Conservation (phyloP, 2,113 vertebrate species). For the Oryzias woworae region DNA sequence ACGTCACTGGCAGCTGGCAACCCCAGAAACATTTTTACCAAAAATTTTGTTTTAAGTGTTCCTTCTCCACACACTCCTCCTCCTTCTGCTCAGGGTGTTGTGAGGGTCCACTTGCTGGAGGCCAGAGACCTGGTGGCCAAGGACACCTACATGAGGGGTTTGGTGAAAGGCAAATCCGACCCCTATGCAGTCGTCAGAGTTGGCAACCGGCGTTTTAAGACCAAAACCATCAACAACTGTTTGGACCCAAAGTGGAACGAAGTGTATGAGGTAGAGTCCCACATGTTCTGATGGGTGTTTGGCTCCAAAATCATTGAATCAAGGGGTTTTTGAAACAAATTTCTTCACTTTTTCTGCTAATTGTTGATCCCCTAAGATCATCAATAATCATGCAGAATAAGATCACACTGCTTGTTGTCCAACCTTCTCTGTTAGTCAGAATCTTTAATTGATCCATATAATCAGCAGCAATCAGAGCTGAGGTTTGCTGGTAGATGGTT, state of each 20-base stretch:
- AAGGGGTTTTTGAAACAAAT: neutral
- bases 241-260: constrained; percentile 90
- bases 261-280: constrained; percentile 84
- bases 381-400: too few relatives aligned
- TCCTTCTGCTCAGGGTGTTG: constrained; percentile 81
- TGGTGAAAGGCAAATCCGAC: constrained; percentile 92
- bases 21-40: neutral
- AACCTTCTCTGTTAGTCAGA: too few relatives aligned
- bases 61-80: too few relatives aligned
- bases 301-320: too few relatives aligned
- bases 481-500: too few relatives aligned
- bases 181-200: constrained; percentile 86
- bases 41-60: too few relatives aligned
- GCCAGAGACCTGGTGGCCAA: constrained; percentile 87
- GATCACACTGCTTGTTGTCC: too few relatives aligned
- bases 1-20: neutral
- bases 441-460: too few relatives aligned
- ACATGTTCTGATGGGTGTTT: too few relatives aligned
- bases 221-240: constrained; percentile 85
- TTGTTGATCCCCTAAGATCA: too few relatives aligned
- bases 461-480: too few relatives aligned
- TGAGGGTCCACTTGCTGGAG: constrained; percentile 87
- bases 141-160: constrained; percentile 86
- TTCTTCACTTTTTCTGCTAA: neutral
- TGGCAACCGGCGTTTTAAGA: constrained; percentile 80